Base-by-base conservation (phyloP, 2,888 invertebrate genomes). In the Drosophila limbata region DNA sequence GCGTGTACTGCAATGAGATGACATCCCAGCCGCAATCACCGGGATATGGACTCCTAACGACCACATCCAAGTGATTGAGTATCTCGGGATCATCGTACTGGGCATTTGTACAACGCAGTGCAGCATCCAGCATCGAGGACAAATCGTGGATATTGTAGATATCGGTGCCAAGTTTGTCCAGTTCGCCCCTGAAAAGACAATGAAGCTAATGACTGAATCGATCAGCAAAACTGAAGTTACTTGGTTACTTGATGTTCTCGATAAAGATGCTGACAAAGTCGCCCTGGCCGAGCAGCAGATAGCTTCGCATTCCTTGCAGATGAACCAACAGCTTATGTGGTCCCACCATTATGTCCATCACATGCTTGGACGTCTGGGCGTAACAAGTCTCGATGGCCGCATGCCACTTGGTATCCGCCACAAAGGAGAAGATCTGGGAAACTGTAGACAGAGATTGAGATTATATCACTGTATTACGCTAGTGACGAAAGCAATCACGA, bases 251-350 rank as follows among this genome's bases (percentile, higher is more conserved):
- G 73, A 99, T 93, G 69, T 98, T 94, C 86, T 98, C 97, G 95
- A 99, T 96, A 59, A 99, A 95, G 90, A 98, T 96, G 89, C 97
- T 95, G 84, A 98, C 97, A 92, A 99, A 98, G 93, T 99, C 98
- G 0, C 99, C 99, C 93, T 99, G 98, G n/a, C 98, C 98, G 13
- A 99, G 94, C 57, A 99, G 94, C 87, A 99, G 93, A 93, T 98
- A 99, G 68, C 97, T 95, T 74, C 98, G 94, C 93, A 98, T 95
- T 19, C 98, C 98, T 88, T 97, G 96, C 56, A 99, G 94, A 93
- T 99, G 98, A 92, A 97, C 97, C 86, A 97, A 94, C 75, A 99
- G 94, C 89, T 97, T 96, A 93, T 98, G 98, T 82, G 97, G 96
- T 75, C 96, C 95, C 83, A 96, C 96, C 73, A 99, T 94, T 73